Evolutionary conservation across 2,113 vertebrate species (phyloP).

Genomic region (Phalacrocorax aristotelis): DNA sequence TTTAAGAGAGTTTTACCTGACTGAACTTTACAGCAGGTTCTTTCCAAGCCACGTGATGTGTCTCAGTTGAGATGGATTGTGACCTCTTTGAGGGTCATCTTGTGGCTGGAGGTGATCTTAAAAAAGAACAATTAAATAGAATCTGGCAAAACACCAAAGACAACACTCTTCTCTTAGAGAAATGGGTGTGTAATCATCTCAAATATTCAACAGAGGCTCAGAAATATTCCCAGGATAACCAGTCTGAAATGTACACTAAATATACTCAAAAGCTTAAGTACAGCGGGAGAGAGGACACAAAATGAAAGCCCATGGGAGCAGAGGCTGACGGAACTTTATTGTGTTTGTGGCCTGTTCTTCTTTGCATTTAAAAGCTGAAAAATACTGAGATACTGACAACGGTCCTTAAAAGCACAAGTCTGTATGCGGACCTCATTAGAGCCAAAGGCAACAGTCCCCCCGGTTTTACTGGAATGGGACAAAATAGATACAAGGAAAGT

Average conservation of each 20-base stretch:
- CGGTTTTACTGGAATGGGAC: background rate
- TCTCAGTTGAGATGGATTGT: accelerated
- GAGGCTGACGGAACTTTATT: background rate
- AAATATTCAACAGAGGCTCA: background rate
- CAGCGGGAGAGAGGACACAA: accelerated
- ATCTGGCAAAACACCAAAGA: background rate
- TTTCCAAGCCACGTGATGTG: background rate
- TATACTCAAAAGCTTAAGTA: background rate
- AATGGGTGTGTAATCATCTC: background rate
- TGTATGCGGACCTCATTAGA: background rate
- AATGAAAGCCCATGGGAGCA: background rate
- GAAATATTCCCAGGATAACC: background rate
- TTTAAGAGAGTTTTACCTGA: background rate
- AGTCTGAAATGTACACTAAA: background rate
- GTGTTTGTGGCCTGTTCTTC: background rate
- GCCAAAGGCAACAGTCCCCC: background rate
- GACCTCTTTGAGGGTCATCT: background rate
- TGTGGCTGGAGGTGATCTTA: background rate
- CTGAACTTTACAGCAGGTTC: background rate
- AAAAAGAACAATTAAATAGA: background rate
- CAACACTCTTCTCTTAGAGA: background rate
- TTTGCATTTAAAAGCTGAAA: background rate
- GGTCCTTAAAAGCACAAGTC: background rate
- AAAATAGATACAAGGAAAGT: background rate
- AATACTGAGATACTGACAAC: background rate